Conservation (phyloP, 2,113 vertebrate species). For the Salvator merianae region DNA sequence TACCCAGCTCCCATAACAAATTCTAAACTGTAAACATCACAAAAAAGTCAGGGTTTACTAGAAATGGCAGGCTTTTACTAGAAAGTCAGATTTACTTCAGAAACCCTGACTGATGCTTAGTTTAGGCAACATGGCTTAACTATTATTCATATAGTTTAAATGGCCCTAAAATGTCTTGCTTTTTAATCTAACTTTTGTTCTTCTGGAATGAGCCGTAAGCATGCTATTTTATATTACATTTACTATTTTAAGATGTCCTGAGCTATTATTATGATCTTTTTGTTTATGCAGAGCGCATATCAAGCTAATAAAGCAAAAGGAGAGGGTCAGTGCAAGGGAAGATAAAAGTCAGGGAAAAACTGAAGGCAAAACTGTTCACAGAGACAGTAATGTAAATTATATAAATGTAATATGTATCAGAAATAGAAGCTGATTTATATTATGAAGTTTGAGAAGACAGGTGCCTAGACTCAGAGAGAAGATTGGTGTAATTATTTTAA, state of each 20-base stretch:
- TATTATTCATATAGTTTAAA: background rate
- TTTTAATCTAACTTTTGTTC: background rate
- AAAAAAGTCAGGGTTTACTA: background rate
- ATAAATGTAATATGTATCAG: background rate
- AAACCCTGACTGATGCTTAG: background rate
- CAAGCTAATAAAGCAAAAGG: background rate
- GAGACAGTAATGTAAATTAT: too few species aligned
- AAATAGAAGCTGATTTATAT: background rate
- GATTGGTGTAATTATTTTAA: too few species aligned
- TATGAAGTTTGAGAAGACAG: background rate
- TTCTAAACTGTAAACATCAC: background rate
- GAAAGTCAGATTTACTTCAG: conserved; percentile 33
- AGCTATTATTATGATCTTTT: background rate
- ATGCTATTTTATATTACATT: background rate
- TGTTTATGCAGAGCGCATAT: background rate
- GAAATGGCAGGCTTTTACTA: background rate
- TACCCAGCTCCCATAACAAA: conserved; percentile 1
- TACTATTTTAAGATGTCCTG: background rate
- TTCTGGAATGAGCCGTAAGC: background rate
- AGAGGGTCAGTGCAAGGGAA: background rate
- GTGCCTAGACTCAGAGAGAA: background rate
- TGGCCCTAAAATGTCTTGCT: background rate
- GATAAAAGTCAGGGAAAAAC: background rate
- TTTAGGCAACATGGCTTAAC: background rate
- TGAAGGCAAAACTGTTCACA: background rate